Percentiles rank a stretch among this genome's conserved stretches.
Evolutionary conservation across 2,113 vertebrate species (phyloP).

Genomic region (Sclerurus mexicanus): DNA sequence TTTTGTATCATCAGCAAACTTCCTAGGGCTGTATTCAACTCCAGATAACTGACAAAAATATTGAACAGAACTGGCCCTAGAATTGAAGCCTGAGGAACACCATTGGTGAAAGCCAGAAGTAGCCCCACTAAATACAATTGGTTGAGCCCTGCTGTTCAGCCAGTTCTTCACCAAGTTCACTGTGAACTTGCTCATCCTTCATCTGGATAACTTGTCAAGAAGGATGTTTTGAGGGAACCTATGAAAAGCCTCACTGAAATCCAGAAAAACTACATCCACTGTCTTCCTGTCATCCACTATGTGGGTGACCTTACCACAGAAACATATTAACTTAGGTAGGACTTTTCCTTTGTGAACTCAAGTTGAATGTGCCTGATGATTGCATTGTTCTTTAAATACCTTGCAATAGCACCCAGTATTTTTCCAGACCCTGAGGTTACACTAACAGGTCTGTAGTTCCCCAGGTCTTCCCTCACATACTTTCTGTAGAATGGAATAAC

Average conservation of each 20-base stretch:
- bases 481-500: not conserved
- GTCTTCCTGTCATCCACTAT: not conserved
- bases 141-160: not conserved
- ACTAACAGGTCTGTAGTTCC: not conserved
- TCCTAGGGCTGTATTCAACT: not conserved
- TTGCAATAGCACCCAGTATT: not conserved
- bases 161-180: not conserved
- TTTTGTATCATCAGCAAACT: not conserved
- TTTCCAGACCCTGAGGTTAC: not conserved
- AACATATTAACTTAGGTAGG: not conserved
- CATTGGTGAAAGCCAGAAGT: not conserved
- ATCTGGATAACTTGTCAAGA: not conserved
- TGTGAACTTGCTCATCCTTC: fast-evolving
- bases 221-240: not conserved
- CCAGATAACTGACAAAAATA: not conserved
- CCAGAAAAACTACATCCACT: not conserved
- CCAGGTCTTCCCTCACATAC: not conserved
- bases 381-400: not conserved
- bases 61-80: not conserved
- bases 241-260: not conserved
- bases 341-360: not conserved
- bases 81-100: not conserved
- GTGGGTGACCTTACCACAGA: not conserved
- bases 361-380: not conserved
- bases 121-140: not conserved